These are phyloP conservation scores for Dicrostonyx torquatus DNA, from an alignment of 2,797 vertebrate genomes.

Conservation along the genomic window DNA sequence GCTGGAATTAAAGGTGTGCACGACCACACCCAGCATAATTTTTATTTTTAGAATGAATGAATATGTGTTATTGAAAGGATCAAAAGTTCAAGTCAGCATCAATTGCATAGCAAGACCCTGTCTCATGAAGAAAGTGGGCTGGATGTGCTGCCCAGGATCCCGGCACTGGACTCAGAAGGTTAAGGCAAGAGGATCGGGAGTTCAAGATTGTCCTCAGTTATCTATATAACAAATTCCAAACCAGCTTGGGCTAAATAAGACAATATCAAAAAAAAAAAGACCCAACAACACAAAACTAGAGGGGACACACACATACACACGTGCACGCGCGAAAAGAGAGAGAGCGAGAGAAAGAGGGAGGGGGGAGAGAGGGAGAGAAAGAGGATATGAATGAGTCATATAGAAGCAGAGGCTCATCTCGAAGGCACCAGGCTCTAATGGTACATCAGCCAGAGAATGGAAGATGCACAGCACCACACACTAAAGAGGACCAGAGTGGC, in stretches of 20 bases:
- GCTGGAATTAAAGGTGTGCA: not conserved
- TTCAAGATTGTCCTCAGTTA: not conserved
- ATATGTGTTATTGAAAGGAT: not conserved
- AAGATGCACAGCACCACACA: not conserved
- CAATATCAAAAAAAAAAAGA: not conserved
- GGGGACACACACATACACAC: not conserved
- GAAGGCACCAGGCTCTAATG: not conserved
- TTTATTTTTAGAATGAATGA: not conserved
- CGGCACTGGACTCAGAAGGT: no score
- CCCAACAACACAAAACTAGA: not conserved
- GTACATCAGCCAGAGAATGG: not conserved
- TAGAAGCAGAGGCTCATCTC: not conserved
- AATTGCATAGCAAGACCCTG: not conserved
- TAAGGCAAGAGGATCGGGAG: not conserved
- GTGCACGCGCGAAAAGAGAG: not conserved
- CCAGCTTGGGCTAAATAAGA: not conserved
- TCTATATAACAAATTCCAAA: not conserved
- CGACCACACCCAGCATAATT: not conserved
- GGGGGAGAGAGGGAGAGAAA: not conserved
- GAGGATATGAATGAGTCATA: not conserved
- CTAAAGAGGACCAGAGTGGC: not conserved
- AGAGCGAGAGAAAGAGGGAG: not conserved
- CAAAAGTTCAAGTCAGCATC: not conserved
- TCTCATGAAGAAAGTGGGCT: not conserved
- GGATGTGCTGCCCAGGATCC: not conserved